Evolutionary conservation across 1,140 invertebrate species (phyloP).

Genomic region (Ceratina japonica): DNA sequence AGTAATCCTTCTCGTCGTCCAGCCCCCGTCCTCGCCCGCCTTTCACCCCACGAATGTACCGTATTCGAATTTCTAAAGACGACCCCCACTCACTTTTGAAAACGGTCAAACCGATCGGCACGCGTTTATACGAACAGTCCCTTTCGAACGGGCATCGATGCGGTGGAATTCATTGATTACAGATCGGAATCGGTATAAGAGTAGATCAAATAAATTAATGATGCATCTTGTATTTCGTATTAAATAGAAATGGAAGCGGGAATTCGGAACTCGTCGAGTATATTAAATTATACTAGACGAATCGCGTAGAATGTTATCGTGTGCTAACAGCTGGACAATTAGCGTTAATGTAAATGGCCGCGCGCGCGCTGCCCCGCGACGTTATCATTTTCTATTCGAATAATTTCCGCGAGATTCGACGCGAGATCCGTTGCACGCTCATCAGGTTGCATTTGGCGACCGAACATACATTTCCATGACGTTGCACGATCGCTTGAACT

Average conservation of each 20-base stretch:
- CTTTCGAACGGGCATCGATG: neutral
- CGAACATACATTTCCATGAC: constrained; percentile 39
- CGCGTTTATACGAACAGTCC: neutral
- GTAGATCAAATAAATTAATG: no score
- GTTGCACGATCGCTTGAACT: constrained; percentile 27
- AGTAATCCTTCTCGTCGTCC: constrained; percentile 27
- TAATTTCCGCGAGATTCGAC: constrained; percentile 21
- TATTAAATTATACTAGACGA: no score
- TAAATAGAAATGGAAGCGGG: no score
- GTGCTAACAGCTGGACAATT: constrained; percentile 36
- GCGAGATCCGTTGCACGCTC: constrained; percentile 3
- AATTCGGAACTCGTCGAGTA: no score
- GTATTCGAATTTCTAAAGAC: constrained; percentile 30
- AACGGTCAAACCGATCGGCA: neutral
- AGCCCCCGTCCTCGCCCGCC: neutral
- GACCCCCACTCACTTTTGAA: constrained; percentile 11
- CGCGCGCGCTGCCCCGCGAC: neutral
- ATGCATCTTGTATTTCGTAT: no score
- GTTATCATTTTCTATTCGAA: constrained; percentile 51
- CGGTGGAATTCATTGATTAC: neutral
- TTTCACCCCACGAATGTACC: constrained; percentile 11
- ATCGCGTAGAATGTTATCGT: neutral
- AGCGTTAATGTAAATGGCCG: constrained; percentile 29
- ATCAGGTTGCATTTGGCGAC: constrained; percentile 36
- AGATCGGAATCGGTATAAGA: neutral